These are phyloP conservation scores for Magallana gigas DNA, from an alignment of 1,140 invertebrate species.

Conservation along the genomic window DNA sequence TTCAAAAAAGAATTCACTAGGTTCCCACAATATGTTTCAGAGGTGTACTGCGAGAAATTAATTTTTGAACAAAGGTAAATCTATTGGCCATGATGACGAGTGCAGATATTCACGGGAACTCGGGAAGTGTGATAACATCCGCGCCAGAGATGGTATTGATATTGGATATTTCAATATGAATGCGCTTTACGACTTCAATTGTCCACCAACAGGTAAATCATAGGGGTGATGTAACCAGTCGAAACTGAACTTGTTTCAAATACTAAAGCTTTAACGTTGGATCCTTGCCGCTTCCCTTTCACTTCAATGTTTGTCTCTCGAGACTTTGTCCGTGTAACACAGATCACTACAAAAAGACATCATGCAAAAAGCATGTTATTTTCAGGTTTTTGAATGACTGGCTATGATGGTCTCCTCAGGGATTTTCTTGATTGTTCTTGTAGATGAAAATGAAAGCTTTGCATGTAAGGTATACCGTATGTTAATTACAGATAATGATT, in stretches of 20 bases:
- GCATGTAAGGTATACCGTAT: too few relatives aligned
- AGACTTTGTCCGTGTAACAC: too few relatives aligned
- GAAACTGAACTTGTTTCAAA: neutral
- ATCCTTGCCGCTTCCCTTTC: too few relatives aligned
- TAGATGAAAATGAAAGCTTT: too few relatives aligned
- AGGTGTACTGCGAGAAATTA: neutral
- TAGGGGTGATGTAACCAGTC: neutral
- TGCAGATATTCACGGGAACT: neutral
- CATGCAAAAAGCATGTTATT: too few relatives aligned
- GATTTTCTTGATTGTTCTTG: too few relatives aligned
- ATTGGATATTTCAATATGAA: neutral
- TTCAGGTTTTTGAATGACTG: too few relatives aligned
- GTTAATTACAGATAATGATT: too few relatives aligned
- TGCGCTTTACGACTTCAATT: neutral
- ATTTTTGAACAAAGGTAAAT: conserved; percentile 37
- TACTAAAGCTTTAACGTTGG: too few relatives aligned
- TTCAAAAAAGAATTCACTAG: conserved; percentile 2
- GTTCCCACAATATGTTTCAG: neutral
- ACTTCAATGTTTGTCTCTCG: too few relatives aligned
- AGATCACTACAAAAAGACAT: too few relatives aligned
- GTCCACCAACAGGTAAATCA: neutral
- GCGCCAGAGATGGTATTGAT: neutral
- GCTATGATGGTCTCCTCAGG: too few relatives aligned
- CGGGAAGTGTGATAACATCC: neutral
- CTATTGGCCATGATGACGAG: neutral